phyloP scores from a whole-genome alignment of 2,888 invertebrate species.

The Synanthedon vespiformis region DNA sequence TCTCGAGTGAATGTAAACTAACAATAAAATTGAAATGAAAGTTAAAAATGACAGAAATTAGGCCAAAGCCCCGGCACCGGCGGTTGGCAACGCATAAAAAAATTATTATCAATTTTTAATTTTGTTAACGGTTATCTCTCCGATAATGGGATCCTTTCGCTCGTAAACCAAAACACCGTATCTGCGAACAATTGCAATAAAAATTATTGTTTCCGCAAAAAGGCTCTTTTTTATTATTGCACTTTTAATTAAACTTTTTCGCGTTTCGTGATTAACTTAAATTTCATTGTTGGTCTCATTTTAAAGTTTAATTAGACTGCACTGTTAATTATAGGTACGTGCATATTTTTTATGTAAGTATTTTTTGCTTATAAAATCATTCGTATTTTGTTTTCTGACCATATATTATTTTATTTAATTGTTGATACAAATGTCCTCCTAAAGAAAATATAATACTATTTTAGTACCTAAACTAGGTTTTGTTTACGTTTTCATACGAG shows the following conservation, averaged over 20 bases:
- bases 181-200: slow-evolving; percentile 2
- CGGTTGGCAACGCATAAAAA: background rate
- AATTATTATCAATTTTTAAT: background rate
- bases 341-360: too few relatives aligned
- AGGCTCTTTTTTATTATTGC: background rate
- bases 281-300: background rate
- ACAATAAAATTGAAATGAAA: background rate
- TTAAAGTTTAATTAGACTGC: background rate
- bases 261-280: background rate
- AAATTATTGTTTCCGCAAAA: slow-evolving; percentile 2
- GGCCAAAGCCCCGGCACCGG: background rate
- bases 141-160: slow-evolving; percentile 1
- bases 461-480: too few relatives aligned
- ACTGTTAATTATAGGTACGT: background rate
- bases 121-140: background rate
- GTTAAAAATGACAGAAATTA: background rate
- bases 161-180: slow-evolving; percentile 6
- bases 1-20: too few relatives aligned
- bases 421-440: too few relatives aligned
- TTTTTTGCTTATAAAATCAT: too few relatives aligned
- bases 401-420: too few relatives aligned
- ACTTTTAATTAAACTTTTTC: slow-evolving; percentile 2
- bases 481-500: too few relatives aligned
- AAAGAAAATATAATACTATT: too few relatives aligned
- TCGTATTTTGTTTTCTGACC: too few relatives aligned